These are phyloP conservation scores for Castor canadensis DNA, from an alignment of 2,113 vertebrate species.

Conservation along the genomic window DNA sequence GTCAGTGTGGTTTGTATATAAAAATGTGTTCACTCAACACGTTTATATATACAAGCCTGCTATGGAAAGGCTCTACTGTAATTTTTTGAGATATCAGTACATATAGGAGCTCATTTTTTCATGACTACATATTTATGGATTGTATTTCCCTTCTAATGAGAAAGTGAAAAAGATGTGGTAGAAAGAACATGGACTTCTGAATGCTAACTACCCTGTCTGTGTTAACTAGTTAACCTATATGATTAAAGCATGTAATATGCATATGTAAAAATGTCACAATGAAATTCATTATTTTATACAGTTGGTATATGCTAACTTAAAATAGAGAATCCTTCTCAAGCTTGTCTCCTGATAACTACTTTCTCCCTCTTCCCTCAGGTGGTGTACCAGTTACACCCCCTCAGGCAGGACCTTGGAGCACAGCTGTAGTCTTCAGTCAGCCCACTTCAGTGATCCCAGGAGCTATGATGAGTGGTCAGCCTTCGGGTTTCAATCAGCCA, in stretches of 20 bases:
- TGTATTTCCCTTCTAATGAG: neutral
- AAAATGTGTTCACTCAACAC: neutral
- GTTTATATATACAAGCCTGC: neutral
- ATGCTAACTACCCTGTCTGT: neutral
- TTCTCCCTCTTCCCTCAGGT: conserved; percentile 81
- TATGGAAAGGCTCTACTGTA: neutral
- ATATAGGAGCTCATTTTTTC: neutral
- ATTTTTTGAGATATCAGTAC: neutral
- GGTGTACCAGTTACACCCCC: conserved; percentile 82
- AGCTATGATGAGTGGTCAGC: conserved; percentile 75
- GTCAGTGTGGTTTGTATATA: neutral
- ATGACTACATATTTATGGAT: neutral
- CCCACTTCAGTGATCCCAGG: conserved; percentile 76
- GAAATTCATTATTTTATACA: neutral
- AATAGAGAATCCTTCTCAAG: neutral
- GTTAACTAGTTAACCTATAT: neutral
- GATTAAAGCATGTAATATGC: neutral
- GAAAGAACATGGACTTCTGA: neutral
- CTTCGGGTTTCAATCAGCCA: conserved; percentile 82
- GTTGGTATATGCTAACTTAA: neutral
- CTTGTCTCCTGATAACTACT: neutral
- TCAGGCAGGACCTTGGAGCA: conserved; percentile 85
- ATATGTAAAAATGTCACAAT: neutral
- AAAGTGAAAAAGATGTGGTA: neutral
- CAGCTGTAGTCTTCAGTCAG: conserved; percentile 82